Evolutionary conservation across 2,113 vertebrate genomes (phyloP).

Genomic region (Craseonycteris thonglongyai): DNA sequence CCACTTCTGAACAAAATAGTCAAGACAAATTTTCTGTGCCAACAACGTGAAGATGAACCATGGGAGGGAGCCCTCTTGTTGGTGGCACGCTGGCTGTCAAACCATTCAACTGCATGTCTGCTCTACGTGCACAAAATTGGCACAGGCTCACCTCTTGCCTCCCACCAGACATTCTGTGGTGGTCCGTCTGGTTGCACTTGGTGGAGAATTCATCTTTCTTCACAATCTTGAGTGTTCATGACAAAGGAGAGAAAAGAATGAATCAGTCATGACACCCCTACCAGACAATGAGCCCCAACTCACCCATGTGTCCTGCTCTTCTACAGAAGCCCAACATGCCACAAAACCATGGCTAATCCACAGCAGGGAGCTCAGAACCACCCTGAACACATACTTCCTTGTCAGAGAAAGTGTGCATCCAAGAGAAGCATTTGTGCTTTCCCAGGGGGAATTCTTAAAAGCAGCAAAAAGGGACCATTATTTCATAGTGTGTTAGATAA

Average conservation of each 20-base stretch:
- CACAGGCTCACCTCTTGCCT: slow-evolving; percentile 89
- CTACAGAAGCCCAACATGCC: background rate
- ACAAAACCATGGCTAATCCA: fast-evolving
- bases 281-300: background rate
- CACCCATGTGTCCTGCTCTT: background rate
- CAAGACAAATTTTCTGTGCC: background rate
- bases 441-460: background rate
- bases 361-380: background rate
- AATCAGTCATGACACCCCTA: fast-evolving
- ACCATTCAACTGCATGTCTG: fast-evolving
- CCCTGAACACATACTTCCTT: background rate
- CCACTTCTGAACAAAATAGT: background rate
- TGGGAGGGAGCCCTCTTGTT: fast-evolving
- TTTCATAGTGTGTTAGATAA: fast-evolving
- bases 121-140: background rate
- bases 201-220: slow-evolving; percentile 98
- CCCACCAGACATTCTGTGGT: slow-evolving; percentile 97
- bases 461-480: too few species aligned
- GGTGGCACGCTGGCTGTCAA: background rate
- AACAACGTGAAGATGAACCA: fast-evolving
- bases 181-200: slow-evolving; percentile 97
- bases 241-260: background rate
- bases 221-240: slow-evolving; percentile 82
- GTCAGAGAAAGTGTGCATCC: background rate
- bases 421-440: background rate